phyloP scores from a whole-genome alignment of 2,113 vertebrate species.

The pig (Sus scrofa) region DNA sequence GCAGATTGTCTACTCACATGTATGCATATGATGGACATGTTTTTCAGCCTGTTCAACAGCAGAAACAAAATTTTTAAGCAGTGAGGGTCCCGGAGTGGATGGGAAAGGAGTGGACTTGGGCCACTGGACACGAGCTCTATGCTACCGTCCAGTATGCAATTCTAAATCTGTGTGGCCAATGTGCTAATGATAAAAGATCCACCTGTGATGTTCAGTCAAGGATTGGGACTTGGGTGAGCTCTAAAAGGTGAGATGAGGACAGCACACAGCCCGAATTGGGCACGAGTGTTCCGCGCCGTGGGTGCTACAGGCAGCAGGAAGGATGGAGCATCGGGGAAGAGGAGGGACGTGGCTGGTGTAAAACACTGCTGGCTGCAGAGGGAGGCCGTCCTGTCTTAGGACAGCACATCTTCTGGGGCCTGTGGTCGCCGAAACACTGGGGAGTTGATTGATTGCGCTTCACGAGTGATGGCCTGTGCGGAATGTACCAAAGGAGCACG shows the following conservation, averaged over 20 bases:
- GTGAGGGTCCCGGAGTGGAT: not conserved
- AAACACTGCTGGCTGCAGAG: not conserved
- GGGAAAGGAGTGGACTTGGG: not conserved
- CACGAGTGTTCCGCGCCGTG: conserved; percentile 67
- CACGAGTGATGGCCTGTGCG: conserved; percentile 53
- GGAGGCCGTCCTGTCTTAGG: conserved; percentile 15
- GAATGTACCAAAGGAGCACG: conserved; percentile 41
- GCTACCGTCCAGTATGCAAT: not conserved
- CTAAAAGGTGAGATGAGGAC: conserved; percentile 75
- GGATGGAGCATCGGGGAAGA: not conserved
- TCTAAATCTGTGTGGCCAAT: conserved; percentile 45
- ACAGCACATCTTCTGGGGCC: conserved; percentile 47
- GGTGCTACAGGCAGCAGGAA: conserved; percentile 1
- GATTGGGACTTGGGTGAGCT: conserved; percentile 51
- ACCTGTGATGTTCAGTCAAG: conserved; percentile 60
- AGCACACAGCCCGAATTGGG: conserved; percentile 39
- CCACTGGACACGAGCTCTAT: not conserved
- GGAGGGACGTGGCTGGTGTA: not conserved
- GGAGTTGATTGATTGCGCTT: conserved; percentile 61
- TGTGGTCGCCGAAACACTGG: conserved; percentile 55
- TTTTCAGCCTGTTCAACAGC: conserved; percentile 33
- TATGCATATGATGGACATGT: not conserved
- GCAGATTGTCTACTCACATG: not conserved
- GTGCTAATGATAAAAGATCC: conserved; percentile 54
- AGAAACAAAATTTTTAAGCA: conserved; percentile 7